Evolutionary conservation across 92 coral and sea anemone genomes (phyloP).

Genomic region (Chrysogorgia sp.): DNA sequence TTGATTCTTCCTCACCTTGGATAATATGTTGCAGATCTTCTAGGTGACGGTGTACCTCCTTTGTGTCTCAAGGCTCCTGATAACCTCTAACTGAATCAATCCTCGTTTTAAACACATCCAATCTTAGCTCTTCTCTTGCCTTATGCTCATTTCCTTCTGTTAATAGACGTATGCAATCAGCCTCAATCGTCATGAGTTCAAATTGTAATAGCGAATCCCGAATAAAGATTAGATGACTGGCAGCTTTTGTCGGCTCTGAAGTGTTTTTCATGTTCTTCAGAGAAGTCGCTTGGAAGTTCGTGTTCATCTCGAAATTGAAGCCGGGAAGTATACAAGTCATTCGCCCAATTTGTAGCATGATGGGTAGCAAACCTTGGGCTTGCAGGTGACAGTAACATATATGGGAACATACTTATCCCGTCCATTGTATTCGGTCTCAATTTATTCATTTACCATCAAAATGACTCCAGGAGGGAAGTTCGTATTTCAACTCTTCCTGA

Average conservation of each 20-base stretch:
- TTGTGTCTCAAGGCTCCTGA: neutral
- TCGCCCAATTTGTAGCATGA: conserved; percentile 62
- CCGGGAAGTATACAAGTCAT: conserved; percentile 49
- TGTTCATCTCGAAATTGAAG: conserved; percentile 57
- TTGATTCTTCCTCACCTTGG: neutral
- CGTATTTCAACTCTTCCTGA: conserved; percentile 14
- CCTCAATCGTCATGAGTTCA: conserved; percentile 39
- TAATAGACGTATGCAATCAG: too few relatives aligned
- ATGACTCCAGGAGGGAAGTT: conserved; percentile 52
- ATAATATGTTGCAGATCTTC: conserved; percentile 4
- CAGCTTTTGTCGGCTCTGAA: conserved; percentile 5
- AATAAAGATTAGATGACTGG: conserved; percentile 20
- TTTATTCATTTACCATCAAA: conserved; percentile 53
- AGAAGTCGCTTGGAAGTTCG: conserved; percentile 30
- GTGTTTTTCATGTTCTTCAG: conserved; percentile 27
- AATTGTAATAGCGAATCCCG: conserved; percentile 44
- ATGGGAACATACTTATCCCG: conserved; percentile 34
- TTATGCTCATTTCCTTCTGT: conserved; percentile 33
- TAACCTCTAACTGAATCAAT: conserved; percentile 23
- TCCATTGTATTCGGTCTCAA: conserved; percentile 35
- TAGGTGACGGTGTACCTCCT: conserved; percentile 12
- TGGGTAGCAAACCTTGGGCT: conserved; percentile 50
- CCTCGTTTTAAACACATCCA: conserved; percentile 5
- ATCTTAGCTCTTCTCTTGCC: conserved; percentile 19
- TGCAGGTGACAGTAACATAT: conserved; percentile 51